Base-by-base conservation (phyloP, 2,113 vertebrate genomes). In the Alexandromys fortis region DNA sequence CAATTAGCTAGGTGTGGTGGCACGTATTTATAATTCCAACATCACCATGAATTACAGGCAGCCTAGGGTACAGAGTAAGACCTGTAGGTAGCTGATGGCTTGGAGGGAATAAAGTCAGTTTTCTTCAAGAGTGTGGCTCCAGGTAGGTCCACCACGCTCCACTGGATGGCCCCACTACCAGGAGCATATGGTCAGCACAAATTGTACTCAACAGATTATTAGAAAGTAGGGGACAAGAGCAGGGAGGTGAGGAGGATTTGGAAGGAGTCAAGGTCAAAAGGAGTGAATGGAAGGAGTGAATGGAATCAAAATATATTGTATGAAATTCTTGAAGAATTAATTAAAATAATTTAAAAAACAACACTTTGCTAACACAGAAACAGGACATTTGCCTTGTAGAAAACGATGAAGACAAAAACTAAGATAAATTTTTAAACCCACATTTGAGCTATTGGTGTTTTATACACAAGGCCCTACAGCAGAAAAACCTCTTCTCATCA, bases 371-470 rank as follows among this genome's bases (percentile, higher is more conserved):
- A 47, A 86, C 55, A 45, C 8, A 67, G 82, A 82, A 28, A 83
- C 63, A 67, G 38, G 61, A 42, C 38, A 45, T 81, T 49, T 28
- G 10, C 13, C 73, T 14, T 94, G 11, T 28, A 96, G 38, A 79
- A 97, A 95, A 95, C 49, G 19, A 78, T 75, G 14, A 95, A 9
- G 55, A 67, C 19, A 21, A 86, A 86, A 86, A 67, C 7, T 21
- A 67, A 67, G 58, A 67, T 45, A 63, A 33, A 83, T 42, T 42
- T 42, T 83, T 61, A 83, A 83, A 42, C n/a, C 22, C 55, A 83
- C 24, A 28, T 83, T 82, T 61, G 55, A 35, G n/a, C 35, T 83
- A 42, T 26, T 61, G 7, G 7, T 61, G 22, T 83, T 45, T 28
- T 45, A 85, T 4, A 33, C 24, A 85, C 38, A 67, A 85, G 11